Percentiles rank a stretch among this genome's conserved stretches.
These are phyloP conservation scores for Polydrusus tereticollis DNA, from an alignment of 2,888 invertebrate genomes.

Conservation along the genomic window DNA sequence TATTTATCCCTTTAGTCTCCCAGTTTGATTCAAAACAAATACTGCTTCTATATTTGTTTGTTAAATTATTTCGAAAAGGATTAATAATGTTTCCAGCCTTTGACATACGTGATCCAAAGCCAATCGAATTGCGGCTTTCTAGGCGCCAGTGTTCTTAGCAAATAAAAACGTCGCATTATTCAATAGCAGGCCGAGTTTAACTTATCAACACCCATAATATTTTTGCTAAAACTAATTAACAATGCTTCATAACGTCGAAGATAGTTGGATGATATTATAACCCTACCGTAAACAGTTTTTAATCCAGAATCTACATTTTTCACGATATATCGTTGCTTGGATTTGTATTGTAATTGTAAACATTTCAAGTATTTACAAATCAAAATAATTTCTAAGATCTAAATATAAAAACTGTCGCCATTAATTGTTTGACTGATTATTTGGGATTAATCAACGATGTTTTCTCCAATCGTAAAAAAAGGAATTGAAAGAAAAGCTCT, in stretches of 20 bases:
- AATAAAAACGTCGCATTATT: constrained; percentile 27
- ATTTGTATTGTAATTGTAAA: too few relatives aligned
- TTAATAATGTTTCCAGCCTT: constrained; percentile 22
- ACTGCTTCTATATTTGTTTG: constrained; percentile 38
- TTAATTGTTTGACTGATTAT: too few relatives aligned
- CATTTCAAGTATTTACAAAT: too few relatives aligned
- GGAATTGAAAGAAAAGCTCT: too few relatives aligned
- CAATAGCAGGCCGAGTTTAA: constrained; percentile 34
- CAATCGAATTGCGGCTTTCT: constrained; percentile 27
- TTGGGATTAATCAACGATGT: too few relatives aligned
- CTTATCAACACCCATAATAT: constrained; percentile 39
- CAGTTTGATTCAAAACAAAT: constrained; percentile 44
- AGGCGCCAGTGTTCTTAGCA: constrained; percentile 42
- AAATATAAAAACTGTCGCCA: too few relatives aligned
- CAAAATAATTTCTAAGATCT: too few relatives aligned
- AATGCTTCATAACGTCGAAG: neutral
- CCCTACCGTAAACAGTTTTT: neutral
- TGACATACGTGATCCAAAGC: constrained; percentile 29
- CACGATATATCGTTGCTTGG: too few relatives aligned
- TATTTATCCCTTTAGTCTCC: constrained; percentile 43
- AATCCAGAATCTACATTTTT: too few relatives aligned
- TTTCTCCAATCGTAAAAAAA: too few relatives aligned
- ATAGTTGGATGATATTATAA: neutral
- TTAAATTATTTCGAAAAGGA: constrained; percentile 41
- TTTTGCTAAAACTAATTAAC: constrained; percentile 19